phyloP scores from a whole-genome alignment of 2,113 vertebrate genomes.

The Turdus rufiventris region DNA sequence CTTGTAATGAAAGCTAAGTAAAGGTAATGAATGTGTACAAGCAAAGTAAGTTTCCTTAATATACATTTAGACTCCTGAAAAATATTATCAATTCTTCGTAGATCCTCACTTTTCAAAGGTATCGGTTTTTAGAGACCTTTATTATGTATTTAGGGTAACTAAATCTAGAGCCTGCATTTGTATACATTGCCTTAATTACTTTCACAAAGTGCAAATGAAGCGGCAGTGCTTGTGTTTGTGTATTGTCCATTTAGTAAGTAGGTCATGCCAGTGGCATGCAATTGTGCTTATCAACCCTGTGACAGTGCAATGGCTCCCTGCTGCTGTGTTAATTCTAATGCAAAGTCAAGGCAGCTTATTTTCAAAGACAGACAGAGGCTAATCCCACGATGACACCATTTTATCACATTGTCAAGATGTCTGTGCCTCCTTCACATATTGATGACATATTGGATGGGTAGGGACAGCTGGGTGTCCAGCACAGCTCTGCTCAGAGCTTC shows the following conservation, averaged over 20 bases:
- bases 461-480: rapidly evolving
- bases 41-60: neutral
- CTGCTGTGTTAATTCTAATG: neutral
- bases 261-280: neutral
- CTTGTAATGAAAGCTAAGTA: neutral
- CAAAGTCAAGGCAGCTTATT: neutral
- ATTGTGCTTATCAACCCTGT: neutral
- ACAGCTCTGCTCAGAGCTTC: neutral
- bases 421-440: neutral
- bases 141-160: neutral
- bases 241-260: neutral
- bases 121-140: neutral
- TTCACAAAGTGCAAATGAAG: neutral
- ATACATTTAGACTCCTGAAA: neutral
- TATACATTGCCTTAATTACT: neutral
- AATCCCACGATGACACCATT: neutral
- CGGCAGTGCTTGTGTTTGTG: neutral
- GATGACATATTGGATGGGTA: neutral
- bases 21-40: neutral
- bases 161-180: neutral
- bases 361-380: neutral
- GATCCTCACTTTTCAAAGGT: neutral
- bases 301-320: neutral
- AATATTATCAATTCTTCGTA: neutral
- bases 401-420: neutral